A percentile compares a stretch with the other conserved stretches of the same genome.
Conservation (phyloP, 1,140 invertebrate species). For the Drosophila leontia region DNA sequence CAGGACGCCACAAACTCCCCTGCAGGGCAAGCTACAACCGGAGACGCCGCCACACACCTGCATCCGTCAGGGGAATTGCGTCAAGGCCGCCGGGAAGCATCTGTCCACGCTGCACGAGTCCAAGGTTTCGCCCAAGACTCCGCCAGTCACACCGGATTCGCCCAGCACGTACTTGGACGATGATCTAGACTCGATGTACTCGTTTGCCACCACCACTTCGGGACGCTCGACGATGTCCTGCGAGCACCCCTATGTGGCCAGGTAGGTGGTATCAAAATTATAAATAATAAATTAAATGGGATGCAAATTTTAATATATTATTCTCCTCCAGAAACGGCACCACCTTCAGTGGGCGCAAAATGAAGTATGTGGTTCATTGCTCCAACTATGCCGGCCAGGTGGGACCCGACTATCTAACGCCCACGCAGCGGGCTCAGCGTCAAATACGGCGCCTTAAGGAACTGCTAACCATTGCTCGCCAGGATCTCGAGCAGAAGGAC, state of each 20-base stretch:
- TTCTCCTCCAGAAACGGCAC: constrained; percentile 88
- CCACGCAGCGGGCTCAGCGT: constrained; percentile 92
- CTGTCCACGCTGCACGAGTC: constrained; percentile 68
- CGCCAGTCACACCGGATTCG: constrained; percentile 87
- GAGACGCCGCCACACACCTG: constrained; percentile 31
- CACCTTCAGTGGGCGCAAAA: constrained; percentile 89
- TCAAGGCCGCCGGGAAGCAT: constrained; percentile 41
- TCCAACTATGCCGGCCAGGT: constrained; percentile 90
- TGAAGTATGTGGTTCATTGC: constrained; percentile 93
- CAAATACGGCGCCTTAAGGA: constrained; percentile 91
- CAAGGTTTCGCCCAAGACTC: constrained; percentile 85
- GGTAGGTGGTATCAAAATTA: constrained; percentile 44
- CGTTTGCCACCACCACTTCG: constrained; percentile 90
- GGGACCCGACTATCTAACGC: constrained; percentile 93
- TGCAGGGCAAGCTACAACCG: not conserved
- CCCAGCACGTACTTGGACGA: constrained; percentile 86
- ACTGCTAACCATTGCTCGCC: constrained; percentile 89
- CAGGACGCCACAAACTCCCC: constrained; percentile 26
- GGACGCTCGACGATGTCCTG: constrained; percentile 86
- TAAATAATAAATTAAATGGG: not conserved
- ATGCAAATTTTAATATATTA: not conserved
- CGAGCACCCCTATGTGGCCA: constrained; percentile 91
- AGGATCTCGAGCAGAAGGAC: constrained; percentile 92
- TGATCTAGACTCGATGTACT: constrained; percentile 91
- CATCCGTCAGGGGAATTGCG: constrained; percentile 45